These are phyloP conservation scores for Mermis nigrescens DNA, from an alignment of 2,888 invertebrate species.

Conservation along the genomic window DNA sequence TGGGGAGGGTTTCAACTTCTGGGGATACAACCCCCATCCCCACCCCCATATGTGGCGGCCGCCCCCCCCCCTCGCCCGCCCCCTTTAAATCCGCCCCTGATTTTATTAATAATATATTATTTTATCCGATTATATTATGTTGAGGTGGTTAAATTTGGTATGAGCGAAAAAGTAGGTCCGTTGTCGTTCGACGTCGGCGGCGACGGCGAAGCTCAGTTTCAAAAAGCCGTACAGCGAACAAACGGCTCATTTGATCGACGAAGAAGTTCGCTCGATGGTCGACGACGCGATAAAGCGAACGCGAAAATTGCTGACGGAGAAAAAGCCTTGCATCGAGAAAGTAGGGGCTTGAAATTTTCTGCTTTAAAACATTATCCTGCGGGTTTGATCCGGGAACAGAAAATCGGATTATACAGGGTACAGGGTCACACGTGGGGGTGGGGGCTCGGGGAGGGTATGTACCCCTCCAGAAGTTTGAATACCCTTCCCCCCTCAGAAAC, in stretches of 20 bases:
- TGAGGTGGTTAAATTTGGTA: conserved; percentile 78
- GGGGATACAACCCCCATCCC: too few species aligned
- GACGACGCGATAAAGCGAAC: conserved; percentile 60
- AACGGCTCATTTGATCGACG: conserved; percentile 84
- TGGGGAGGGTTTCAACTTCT: too few species aligned
- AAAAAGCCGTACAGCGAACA: conserved; percentile 94
- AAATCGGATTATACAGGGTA: too few species aligned
- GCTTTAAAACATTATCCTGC: too few species aligned
- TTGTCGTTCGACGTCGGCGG: conserved; percentile 69
- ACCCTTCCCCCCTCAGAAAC: too few species aligned
- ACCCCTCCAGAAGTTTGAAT: too few species aligned
- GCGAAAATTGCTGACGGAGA: conserved; percentile 50
- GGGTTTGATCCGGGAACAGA: too few species aligned
- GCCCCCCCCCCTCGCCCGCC: neutral
- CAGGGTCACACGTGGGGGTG: too few species aligned
- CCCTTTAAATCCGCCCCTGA: too few species aligned
- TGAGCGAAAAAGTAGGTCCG: conserved; percentile 91
- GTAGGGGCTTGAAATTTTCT: conserved; percentile 32
- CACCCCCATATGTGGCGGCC: neutral
- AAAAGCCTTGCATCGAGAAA: conserved; percentile 68
- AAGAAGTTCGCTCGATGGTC: conserved; percentile 64
- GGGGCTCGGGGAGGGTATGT: too few species aligned
- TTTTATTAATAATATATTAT: neutral
- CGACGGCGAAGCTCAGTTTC: conserved; percentile 66
- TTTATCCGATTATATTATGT: conserved; percentile 12